Evolutionary conservation across 2,797 vertebrate species (phyloP).

Genomic region (Tadarida brasiliensis): DNA sequence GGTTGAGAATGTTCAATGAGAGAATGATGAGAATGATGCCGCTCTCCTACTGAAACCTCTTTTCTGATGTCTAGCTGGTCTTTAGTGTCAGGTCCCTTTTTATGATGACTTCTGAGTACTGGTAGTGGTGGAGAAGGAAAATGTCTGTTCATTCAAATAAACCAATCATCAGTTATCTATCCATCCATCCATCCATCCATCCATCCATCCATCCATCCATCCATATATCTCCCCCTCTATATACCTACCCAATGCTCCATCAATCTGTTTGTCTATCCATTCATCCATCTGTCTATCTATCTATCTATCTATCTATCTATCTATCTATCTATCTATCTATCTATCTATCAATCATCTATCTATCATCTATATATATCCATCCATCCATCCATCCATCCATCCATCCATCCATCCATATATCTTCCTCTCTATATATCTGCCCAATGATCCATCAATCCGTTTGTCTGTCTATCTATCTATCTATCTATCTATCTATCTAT

Average conservation of each 20-base stretch:
- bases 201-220: neutral
- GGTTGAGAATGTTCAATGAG: neutral
- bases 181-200: neutral
- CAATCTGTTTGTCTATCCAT: neutral
- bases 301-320: neutral
- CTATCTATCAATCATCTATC: neutral
- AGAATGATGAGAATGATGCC: neutral
- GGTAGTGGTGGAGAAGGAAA: constrained; percentile 5
- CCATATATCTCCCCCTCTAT: neutral
- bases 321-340: neutral
- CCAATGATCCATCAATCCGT: too few species aligned
- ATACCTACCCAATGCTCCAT: neutral
- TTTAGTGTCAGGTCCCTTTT: neutral
- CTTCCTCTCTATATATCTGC: too few species aligned
- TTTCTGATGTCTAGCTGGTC: neutral
- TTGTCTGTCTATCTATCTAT: neutral
- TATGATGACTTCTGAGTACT: neutral
- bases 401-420: too few species aligned
- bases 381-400: too few species aligned
- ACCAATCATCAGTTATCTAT: neutral
- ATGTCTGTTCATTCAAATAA: neutral
- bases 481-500: neutral
- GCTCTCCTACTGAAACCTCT: neutral
- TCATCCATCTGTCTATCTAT: fast-evolving
- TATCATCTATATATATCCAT: too few species aligned